These are phyloP conservation scores for Microctonus brassicae DNA, from an alignment of 2,888 invertebrate genomes.

Conservation along the genomic window DNA sequence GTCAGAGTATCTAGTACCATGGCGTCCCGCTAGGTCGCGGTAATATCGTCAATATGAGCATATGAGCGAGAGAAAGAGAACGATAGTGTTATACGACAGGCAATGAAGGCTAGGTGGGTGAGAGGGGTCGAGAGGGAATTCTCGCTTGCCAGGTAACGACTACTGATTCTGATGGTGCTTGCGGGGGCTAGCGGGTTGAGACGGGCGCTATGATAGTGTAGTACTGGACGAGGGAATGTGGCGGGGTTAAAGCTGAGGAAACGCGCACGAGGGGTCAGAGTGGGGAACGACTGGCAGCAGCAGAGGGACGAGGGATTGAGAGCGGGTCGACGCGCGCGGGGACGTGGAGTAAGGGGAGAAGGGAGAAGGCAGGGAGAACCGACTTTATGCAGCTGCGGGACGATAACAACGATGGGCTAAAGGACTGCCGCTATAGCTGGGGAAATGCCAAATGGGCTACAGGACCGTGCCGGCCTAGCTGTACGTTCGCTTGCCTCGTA, in stretches of 20 bases:
- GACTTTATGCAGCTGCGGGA: slow-evolving; percentile 72
- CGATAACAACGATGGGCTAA: slow-evolving; percentile 72
- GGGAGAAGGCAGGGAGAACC: slow-evolving; percentile 61
- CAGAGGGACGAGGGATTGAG: slow-evolving; percentile 45
- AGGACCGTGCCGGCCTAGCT: slow-evolving; percentile 68
- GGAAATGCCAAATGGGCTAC: slow-evolving; percentile 71
- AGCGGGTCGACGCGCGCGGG: slow-evolving; percentile 43
- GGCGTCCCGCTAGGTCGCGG: slow-evolving; percentile 56
- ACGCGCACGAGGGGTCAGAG: slow-evolving; percentile 49
- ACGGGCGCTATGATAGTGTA: slow-evolving; percentile 24
- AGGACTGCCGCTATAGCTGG: slow-evolving; percentile 70
- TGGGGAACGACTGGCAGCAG: slow-evolving; percentile 43
- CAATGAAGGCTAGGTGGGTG: slow-evolving; percentile 29
- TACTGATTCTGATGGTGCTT: slow-evolving; percentile 38
- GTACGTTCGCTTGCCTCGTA: slow-evolving; percentile 65
- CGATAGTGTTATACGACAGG: slow-evolving; percentile 44
- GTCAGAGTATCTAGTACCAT: slow-evolving; percentile 42
- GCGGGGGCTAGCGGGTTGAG: slow-evolving; percentile 45
- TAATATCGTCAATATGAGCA: slow-evolving; percentile 36
- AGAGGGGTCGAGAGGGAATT: slow-evolving; percentile 20
- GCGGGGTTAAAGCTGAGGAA: slow-evolving; percentile 37
- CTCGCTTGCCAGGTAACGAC: slow-evolving; percentile 49
- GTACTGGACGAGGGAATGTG: slow-evolving; percentile 10
- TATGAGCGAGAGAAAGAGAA: slow-evolving; percentile 19
- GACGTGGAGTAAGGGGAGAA: slow-evolving; percentile 47